Evolutionary conservation across 2,888 invertebrate genomes (phyloP), one percentile per base, ranked within the genome.

Genomic region (Athrips mouffetella): DNA sequence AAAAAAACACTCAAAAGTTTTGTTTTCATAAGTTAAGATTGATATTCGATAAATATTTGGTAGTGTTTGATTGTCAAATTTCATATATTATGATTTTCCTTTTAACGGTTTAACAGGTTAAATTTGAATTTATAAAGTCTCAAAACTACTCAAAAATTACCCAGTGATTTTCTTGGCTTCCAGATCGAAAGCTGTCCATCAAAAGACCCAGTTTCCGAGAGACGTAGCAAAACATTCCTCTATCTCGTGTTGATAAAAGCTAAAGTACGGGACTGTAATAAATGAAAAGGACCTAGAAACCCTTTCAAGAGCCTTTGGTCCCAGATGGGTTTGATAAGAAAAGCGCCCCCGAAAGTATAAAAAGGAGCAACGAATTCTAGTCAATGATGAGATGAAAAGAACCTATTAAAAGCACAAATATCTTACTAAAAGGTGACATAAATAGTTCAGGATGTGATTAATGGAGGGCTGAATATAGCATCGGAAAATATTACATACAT

Each of bases 241-340:
- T 57, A 62, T 59, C 60, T 62, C 27, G 42, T 51, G 44, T 50
- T 65, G 67, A 70, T 71, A 70, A 70, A 57, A 27, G 16, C 47
- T 55, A 58, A 63, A 54, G 62, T 55, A 57, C 55, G 60, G 53
- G 59, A 57, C 46, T 55, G 57, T 57, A 67, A 72, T 69, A 69
- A 69, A 70, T 60, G 66, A 63, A 72, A 70, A 57, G 60, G 57
- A 56, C 53, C 62, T 58, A 57, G 45, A 60, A 69, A 62, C 64
- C 69, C 62, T 75, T 69, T 61, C 63, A 60, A 63, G 65, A 55
- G 54, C 51, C 57, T 53, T 56, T 53, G 51, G 58, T 54, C 42
- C 55, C 56, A 67, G 72, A 76, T 73, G 73, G 73, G 67, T 67
- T 67, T 63, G 63, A 65, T 68, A 66, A 64, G 65, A 69, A 64